Conservation (phyloP, 2,888 invertebrate genomes). For the Mythimna impura region DNA sequence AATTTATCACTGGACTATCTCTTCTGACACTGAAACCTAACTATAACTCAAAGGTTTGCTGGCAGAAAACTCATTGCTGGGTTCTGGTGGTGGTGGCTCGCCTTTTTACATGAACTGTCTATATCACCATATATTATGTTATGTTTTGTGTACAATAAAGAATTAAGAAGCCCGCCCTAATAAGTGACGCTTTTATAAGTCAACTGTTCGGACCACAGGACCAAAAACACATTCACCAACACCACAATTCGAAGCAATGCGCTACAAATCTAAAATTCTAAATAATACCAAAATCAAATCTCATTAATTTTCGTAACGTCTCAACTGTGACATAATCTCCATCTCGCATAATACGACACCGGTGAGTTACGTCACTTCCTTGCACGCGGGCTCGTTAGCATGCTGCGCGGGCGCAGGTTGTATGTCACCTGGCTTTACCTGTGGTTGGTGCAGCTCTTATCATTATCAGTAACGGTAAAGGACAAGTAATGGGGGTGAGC, state of each 20-base stretch:
- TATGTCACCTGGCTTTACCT: constrained; percentile 58
- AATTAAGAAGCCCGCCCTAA: too few relatives aligned
- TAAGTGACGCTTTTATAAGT: too few relatives aligned
- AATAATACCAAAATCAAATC: constrained; percentile 33
- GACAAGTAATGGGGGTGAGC: constrained; percentile 27
- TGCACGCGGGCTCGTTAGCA: constrained; percentile 46
- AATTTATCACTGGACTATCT: too few relatives aligned
- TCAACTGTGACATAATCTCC: constrained; percentile 50
- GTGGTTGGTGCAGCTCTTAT: constrained; percentile 33
- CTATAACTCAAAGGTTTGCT: too few relatives aligned
- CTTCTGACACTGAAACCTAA: too few relatives aligned
- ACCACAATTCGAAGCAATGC: neutral
- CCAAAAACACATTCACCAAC: neutral
- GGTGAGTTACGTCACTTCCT: constrained; percentile 58
- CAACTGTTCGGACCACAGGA: too few relatives aligned
- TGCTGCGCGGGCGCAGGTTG: constrained; percentile 55
- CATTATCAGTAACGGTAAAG: constrained; percentile 44
- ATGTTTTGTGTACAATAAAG: too few relatives aligned
- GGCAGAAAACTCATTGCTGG: too few relatives aligned
- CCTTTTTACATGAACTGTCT: too few relatives aligned
- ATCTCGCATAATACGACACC: constrained; percentile 36
- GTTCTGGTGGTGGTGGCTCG: too few relatives aligned
- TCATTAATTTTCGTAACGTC: constrained; percentile 51
- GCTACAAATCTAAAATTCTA: constrained; percentile 21
- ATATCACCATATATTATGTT: too few relatives aligned